A percentile compares a stretch with the other conserved stretches of the same genome.
Evolutionary conservation across 2,113 vertebrate species (phyloP).

Genomic region (Nansenia antarctica): DNA sequence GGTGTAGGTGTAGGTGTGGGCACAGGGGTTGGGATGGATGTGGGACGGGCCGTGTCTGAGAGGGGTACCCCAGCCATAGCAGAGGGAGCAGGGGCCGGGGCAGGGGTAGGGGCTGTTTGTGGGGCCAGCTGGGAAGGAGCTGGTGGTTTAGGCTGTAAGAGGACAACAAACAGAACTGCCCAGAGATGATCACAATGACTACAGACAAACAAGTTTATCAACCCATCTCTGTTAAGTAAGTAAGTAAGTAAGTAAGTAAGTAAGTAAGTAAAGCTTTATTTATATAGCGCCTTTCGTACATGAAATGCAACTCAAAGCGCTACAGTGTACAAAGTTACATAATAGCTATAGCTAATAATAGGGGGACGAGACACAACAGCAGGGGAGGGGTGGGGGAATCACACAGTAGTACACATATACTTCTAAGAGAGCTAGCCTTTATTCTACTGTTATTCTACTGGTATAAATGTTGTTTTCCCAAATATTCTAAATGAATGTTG

Average conservation of each 20-base stretch:
- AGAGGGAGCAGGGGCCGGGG: slow-evolving; percentile 16
- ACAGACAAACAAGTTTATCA: too few relatives aligned
- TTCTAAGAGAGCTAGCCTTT: background rate
- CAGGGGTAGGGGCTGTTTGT: slow-evolving; percentile 15
- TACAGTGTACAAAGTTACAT: background rate
- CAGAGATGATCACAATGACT: background rate
- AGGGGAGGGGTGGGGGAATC: too few relatives aligned
- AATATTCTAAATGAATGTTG: background rate
- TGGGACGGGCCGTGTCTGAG: background rate
- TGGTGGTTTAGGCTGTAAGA: slow-evolving; percentile 64
- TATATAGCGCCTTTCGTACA: too few relatives aligned
- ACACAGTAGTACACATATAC: background rate
- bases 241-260: too few relatives aligned
- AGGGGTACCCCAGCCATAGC: slow-evolving; percentile 4
- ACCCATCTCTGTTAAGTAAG: too few relatives aligned
- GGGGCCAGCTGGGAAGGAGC: slow-evolving; percentile 34
- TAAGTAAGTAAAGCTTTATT: too few relatives aligned
- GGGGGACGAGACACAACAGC: too few relatives aligned
- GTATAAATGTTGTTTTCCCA: background rate
- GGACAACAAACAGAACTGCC: slow-evolving; percentile 22
- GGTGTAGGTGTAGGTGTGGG: background rate
- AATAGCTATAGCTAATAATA: too few relatives aligned
- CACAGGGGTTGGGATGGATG: background rate
- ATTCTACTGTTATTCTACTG: background rate
- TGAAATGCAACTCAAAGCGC: background rate